Conservation (phyloP, 1,140 invertebrate species). For the Drosophila repletoides region DNA sequence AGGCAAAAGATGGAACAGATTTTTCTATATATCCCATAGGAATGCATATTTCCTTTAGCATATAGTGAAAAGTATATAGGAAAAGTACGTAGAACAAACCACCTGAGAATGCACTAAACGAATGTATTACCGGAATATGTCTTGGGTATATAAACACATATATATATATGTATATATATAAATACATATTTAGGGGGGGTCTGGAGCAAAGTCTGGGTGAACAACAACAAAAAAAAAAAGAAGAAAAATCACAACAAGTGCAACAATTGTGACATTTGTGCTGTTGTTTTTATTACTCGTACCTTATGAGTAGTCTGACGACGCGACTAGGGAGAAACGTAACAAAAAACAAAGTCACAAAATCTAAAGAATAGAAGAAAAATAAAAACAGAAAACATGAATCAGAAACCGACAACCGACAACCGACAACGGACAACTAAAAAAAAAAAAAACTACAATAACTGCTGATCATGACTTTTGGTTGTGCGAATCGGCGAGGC, state of each 20-base stretch:
- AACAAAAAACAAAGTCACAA: slow-evolving; percentile 41
- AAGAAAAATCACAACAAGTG: too few relatives aligned
- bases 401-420: slow-evolving; percentile 54
- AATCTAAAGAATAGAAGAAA: slow-evolving; percentile 3
- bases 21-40: slow-evolving; percentile 36
- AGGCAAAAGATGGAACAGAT: slow-evolving; percentile 57
- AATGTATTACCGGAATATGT: slow-evolving; percentile 1
- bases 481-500: slow-evolving; percentile 54
- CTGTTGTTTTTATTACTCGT: slow-evolving; percentile 24
- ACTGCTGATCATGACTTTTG: slow-evolving; percentile 70
- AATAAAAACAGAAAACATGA: slow-evolving; percentile 44
- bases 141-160: neutral
- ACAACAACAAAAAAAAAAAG: too few relatives aligned
- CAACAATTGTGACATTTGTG: slow-evolving; percentile 45
- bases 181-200: neutral
- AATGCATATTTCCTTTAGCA: slow-evolving; percentile 29
- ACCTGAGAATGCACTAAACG: slow-evolving; percentile 63
- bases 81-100: slow-evolving; percentile 44
- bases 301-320: slow-evolving; percentile 20
- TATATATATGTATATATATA: neutral
- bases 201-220: slow-evolving; percentile 9
- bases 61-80: neutral
- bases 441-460: neutral
- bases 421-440: neutral
- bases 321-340: slow-evolving; percentile 32